phyloP scores from a whole-genome alignment of 2,113 vertebrate species.

The Promerops cafer region DNA sequence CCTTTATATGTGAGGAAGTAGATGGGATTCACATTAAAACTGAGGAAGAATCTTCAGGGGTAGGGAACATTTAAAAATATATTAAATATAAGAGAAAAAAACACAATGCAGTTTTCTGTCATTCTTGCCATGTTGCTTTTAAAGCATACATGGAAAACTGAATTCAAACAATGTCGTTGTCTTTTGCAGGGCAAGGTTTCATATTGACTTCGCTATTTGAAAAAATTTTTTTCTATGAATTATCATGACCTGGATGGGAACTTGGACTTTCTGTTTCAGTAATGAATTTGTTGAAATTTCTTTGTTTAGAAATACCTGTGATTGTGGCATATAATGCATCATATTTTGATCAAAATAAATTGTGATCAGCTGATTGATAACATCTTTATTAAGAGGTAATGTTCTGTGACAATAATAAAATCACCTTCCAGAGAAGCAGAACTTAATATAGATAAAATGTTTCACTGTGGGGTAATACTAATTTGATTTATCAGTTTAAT shows the following conservation, averaged over 20 bases:
- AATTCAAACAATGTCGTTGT: neutral
- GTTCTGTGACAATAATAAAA: neutral
- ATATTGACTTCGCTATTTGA: neutral
- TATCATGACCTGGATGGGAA: neutral
- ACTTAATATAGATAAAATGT: neutral
- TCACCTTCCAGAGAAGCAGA: neutral
- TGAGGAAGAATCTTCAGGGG: neutral
- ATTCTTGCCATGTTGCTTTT: neutral
- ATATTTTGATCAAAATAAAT: neutral
- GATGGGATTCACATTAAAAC: neutral
- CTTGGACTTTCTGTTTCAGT: neutral
- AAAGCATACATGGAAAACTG: neutral
- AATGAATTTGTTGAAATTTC: neutral
- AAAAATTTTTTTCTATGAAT: neutral
- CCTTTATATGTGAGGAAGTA: neutral
- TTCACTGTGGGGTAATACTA: neutral
- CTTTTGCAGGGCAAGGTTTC: neutral
- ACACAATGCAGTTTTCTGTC: neutral
- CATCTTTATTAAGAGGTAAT: neutral
- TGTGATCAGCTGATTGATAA: neutral
- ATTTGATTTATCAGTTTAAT: constrained; percentile 6
- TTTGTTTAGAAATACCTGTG: neutral
- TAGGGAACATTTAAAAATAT: neutral
- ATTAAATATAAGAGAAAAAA: neutral
- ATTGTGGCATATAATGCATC: neutral